Evolutionary conservation across 2,797 vertebrate species (phyloP).

Genomic region (Coendou prehensilis): DNA sequence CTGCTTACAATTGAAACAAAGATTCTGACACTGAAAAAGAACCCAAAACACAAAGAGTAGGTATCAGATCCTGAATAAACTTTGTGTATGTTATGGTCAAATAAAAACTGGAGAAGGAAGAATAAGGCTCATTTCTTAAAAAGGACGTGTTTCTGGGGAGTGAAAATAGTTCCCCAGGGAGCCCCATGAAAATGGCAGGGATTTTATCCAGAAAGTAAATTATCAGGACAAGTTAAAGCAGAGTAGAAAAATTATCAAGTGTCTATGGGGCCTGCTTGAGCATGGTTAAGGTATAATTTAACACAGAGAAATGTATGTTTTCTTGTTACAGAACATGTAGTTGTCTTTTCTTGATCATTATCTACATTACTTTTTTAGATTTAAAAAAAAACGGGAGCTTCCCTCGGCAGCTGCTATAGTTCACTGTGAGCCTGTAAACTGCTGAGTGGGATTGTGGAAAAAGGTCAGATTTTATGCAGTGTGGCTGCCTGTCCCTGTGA

Average conservation of each 20-base stretch:
- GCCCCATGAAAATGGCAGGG: neutral
- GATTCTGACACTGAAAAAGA: slow-evolving; percentile 31
- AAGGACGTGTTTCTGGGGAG: neutral
- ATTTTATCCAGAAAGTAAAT: slow-evolving; percentile 69
- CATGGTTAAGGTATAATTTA: slow-evolving; percentile 37
- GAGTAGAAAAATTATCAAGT: neutral
- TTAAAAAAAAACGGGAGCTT: neutral
- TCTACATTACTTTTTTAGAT: slow-evolving; percentile 60
- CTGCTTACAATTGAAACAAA: slow-evolving; percentile 22
- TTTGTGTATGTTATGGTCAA: neutral
- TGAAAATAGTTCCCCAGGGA: slow-evolving; percentile 58
- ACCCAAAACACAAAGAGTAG: neutral
- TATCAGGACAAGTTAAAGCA: slow-evolving; percentile 70
- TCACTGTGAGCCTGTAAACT: neutral
- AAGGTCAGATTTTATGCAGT: slow-evolving; percentile 44
- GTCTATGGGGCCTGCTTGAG: neutral
- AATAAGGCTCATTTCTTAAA: slow-evolving; percentile 44
- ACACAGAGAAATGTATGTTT: slow-evolving; percentile 24
- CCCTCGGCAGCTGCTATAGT: neutral
- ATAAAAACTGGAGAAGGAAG: slow-evolving; percentile 31
- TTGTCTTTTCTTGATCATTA: slow-evolving; percentile 28
- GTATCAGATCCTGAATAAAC: slow-evolving; percentile 56
- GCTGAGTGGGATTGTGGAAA: neutral
- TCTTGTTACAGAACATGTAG: neutral
- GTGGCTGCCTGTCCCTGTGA: neutral